Evolutionary conservation across 2,113 vertebrate genomes (phyloP).

Genomic region (Myocastor coypus): DNA sequence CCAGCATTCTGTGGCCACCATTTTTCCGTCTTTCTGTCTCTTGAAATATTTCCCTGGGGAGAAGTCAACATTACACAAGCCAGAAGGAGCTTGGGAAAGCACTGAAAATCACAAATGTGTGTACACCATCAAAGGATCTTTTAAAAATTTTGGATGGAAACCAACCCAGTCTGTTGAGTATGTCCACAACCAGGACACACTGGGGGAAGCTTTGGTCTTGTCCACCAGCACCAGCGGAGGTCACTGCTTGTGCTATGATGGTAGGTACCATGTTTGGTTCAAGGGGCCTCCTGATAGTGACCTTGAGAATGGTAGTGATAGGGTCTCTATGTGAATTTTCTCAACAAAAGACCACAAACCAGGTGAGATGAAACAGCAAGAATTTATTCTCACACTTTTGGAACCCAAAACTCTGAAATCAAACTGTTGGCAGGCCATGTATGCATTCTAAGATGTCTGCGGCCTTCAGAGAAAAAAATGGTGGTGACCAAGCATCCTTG

Average conservation of each 20-base stretch:
- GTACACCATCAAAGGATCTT: constrained; percentile 23
- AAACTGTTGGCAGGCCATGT: no score
- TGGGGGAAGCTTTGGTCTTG: fast-evolving
- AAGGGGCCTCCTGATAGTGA: no score
- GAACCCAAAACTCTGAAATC: background rate
- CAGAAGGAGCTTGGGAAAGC: constrained; percentile 72
- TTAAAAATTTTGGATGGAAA: constrained; percentile 11
- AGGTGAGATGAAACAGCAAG: background rate
- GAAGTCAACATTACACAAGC: constrained; percentile 65
- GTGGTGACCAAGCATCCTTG: background rate
- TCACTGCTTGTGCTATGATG: background rate
- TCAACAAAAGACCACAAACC: background rate
- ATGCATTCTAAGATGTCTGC: no score
- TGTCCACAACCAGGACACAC: background rate
- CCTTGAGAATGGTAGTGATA: background rate
- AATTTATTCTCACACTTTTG: background rate
- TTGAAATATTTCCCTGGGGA: constrained; percentile 70
- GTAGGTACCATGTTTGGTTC: background rate
- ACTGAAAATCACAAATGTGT: constrained; percentile 56
- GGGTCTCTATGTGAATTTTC: background rate
- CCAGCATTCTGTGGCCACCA: constrained; percentile 70
- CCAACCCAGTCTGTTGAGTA: background rate
- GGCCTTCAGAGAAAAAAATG: background rate
- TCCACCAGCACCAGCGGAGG: background rate
- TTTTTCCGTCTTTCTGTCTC: constrained; percentile 79